These are phyloP conservation scores for Lepus americanus DNA, from an alignment of 2,113 vertebrate genomes.

Conservation along the genomic window DNA sequence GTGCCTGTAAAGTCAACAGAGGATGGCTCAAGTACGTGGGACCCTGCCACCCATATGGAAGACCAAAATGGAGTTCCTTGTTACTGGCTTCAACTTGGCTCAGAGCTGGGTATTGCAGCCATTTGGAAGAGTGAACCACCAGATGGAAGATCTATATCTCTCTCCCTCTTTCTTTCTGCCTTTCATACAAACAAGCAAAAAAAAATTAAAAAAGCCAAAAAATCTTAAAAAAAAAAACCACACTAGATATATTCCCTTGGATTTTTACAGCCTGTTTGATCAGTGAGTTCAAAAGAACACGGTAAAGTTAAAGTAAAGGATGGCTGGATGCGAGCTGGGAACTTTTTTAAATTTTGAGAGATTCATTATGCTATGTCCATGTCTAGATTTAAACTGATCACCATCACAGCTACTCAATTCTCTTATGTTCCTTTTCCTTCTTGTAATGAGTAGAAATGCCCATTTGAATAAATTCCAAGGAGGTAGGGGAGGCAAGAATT, in stretches of 20 bases:
- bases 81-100: too few relatives aligned
- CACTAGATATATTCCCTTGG: not conserved
- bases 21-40: too few relatives aligned
- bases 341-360: not conserved
- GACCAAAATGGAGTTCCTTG: too few relatives aligned
- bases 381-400: not conserved
- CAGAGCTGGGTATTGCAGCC: too few relatives aligned
- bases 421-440: not conserved
- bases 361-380: not conserved
- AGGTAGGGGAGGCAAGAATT: not conserved
- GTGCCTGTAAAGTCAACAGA: too few relatives aligned
- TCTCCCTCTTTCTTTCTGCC: too few relatives aligned
- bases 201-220: too few relatives aligned
- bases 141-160: too few relatives aligned
- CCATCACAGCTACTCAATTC: not conserved
- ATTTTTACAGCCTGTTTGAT: not conserved
- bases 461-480: not conserved
- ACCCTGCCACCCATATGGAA: too few relatives aligned
- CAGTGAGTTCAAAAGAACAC: not conserved
- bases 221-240: too few relatives aligned
- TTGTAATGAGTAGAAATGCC: not conserved
- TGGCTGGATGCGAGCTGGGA: not conserved
- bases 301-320: not conserved
- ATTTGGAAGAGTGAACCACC: too few relatives aligned
- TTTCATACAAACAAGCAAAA: too few relatives aligned